phyloP scores from a whole-genome alignment of 2,113 vertebrate genomes.

The Labeo catla region DNA sequence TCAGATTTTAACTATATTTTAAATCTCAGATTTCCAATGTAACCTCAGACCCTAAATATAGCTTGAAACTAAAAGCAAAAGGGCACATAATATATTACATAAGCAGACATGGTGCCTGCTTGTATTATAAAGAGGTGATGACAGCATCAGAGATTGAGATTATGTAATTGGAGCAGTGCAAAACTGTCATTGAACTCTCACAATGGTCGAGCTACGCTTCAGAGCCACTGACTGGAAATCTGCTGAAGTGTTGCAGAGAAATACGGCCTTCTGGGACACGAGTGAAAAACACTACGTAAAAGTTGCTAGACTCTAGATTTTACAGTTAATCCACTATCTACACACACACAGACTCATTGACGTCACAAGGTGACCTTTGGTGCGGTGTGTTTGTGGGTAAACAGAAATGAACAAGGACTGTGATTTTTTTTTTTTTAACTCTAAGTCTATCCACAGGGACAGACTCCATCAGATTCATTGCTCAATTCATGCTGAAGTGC shows the following conservation, averaged over 20 bases:
- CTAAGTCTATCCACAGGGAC: neutral
- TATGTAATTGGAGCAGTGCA: neutral
- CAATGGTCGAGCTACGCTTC: neutral
- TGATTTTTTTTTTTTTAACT: neutral
- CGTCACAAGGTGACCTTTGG: conserved; percentile 72
- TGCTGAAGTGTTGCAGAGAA: conserved; percentile 1
- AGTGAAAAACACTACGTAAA: conserved; percentile 35
- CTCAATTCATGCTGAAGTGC: neutral
- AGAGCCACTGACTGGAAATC: neutral
- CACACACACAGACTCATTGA: conserved; percentile 51
- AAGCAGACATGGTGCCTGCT: neutral
- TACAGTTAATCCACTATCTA: neutral
- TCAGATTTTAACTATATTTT: neutral
- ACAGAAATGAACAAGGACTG: conserved; percentile 55
- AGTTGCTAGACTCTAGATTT: neutral
- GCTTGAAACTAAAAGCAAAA: neutral
- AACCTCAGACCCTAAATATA: neutral
- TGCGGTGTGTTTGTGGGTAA: conserved; percentile 74
- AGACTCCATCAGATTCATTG: neutral
- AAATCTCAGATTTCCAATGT: neutral
- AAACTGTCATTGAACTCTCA: neutral
- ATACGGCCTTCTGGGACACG: conserved; percentile 28
- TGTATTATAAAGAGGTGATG: conserved; percentile 17
- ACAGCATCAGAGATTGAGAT: neutral
- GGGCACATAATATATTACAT: neutral